Percentiles rank a stretch among this genome's conserved stretches.
Conservation (phyloP, 92 coral and sea anemone species). For the Heliopora coerulea region DNA sequence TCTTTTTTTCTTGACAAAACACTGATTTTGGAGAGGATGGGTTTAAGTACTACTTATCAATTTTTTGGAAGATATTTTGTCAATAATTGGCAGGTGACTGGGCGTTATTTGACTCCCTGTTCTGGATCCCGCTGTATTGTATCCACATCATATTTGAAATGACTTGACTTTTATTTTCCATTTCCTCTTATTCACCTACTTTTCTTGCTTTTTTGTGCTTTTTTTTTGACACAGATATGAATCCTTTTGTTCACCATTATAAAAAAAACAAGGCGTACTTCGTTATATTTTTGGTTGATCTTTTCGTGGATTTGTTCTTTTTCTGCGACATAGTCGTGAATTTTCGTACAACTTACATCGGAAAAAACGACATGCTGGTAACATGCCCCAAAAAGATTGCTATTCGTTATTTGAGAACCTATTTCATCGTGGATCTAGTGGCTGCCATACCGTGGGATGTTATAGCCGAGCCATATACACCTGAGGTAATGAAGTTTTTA, state of each 20-base stretch:
- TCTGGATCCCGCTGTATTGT: no score
- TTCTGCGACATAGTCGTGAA: slow-evolving; percentile 89
- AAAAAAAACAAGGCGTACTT: neutral
- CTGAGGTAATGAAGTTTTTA: slow-evolving; percentile 39
- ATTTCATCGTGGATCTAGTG: slow-evolving; percentile 76
- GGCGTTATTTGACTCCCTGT: no score
- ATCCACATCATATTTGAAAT: no score
- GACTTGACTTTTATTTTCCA: no score
- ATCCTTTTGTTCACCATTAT: neutral
- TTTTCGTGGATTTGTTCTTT: slow-evolving; percentile 79
- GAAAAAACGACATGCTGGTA: slow-evolving; percentile 76
- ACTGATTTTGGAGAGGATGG: no score
- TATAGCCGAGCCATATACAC: slow-evolving; percentile 57
- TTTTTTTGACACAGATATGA: neutral
- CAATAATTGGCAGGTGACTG: no score
- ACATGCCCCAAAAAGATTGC: slow-evolving; percentile 81
- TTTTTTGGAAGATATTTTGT: no score
- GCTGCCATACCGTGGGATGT: slow-evolving; percentile 94
- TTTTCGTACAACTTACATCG: slow-evolving; percentile 92
- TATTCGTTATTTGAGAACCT: slow-evolving; percentile 66
- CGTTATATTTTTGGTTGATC: slow-evolving; percentile 53
- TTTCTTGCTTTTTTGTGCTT: neutral
- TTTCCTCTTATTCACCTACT: no score
- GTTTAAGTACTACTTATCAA: no score
- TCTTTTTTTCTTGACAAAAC: no score